These are phyloP conservation scores for Euwallacea similis DNA, from an alignment of 1,140 invertebrate species.

Conservation along the genomic window DNA sequence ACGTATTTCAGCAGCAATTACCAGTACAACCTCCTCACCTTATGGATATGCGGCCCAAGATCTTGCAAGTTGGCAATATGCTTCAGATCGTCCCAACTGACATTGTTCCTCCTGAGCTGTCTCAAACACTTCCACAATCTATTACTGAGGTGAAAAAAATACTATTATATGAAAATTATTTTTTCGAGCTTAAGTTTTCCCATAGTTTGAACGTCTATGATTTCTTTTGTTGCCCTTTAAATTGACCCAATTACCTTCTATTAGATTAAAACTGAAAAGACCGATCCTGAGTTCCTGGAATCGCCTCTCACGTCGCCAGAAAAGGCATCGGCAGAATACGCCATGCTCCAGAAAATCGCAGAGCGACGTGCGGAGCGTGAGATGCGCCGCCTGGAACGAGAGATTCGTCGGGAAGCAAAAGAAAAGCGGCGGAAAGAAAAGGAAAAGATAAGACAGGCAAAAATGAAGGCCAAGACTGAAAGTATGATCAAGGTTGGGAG, in stretches of 20 bases:
- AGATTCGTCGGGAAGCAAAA: constrained; percentile 50
- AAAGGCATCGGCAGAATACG: constrained; percentile 41
- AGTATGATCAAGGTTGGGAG: constrained; percentile 52
- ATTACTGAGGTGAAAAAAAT: no score
- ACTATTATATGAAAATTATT: no score
- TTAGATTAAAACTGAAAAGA: constrained; percentile 20
- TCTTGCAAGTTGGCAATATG: constrained; percentile 61
- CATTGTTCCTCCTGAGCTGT: constrained; percentile 9
- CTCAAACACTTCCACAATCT: no score
- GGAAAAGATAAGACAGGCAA: constrained; percentile 49
- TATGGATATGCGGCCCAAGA: constrained; percentile 21
- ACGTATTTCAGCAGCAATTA: no score
- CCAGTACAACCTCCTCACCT: no score
- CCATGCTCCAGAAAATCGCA: constrained; percentile 42
- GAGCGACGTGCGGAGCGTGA: constrained; percentile 48
- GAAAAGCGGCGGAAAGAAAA: constrained; percentile 51
- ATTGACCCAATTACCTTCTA: neutral
- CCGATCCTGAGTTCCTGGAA: constrained; percentile 1
- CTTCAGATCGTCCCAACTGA: constrained; percentile 59
- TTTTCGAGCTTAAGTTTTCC: no score
- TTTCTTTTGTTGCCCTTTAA: neutral
- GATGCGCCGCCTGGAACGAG: constrained; percentile 47
- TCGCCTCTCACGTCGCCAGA: constrained; percentile 16
- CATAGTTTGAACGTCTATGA: no score
- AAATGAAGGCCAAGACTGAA: constrained; percentile 51